phyloP scores from a whole-genome alignment of 92 coral and sea anemone genomes.

The Palythoa grandis region DNA sequence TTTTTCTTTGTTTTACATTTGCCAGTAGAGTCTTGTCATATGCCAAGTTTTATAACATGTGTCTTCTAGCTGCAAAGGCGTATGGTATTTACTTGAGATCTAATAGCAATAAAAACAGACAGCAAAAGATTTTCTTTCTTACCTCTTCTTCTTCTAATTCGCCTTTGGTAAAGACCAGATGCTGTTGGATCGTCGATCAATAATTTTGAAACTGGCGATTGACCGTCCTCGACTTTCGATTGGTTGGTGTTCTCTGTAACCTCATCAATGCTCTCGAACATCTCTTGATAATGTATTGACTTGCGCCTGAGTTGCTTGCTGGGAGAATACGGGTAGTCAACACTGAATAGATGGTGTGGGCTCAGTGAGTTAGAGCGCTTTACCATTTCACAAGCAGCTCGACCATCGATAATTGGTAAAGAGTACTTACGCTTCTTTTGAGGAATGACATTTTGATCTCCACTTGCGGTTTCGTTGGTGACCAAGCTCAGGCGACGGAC shows the following conservation, averaged over 20 bases:
- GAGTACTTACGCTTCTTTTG: slow-evolving; percentile 45
- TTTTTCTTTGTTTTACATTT: no score
- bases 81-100: no score
- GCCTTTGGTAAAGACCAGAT: slow-evolving; percentile 6
- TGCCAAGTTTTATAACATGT: no score
- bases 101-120: no score
- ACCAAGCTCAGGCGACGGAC: slow-evolving; percentile 66
- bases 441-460: background rate
- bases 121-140: background rate
- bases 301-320: background rate
- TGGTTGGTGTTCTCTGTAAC: background rate
- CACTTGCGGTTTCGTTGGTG: background rate
- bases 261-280: slow-evolving; percentile 4
- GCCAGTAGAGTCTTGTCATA: no score
- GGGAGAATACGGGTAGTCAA: no score
- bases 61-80: no score
- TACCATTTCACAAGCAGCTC: slow-evolving; percentile 28
- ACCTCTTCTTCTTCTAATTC: background rate
- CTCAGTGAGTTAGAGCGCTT: slow-evolving; percentile 55
- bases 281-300: background rate
- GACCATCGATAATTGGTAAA: slow-evolving; percentile 33
- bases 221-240: background rate
- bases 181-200: background rate
- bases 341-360: slow-evolving; percentile 42
- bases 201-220: background rate